These are phyloP conservation scores for Otocyon megalotis DNA, from an alignment of 2,113 vertebrate species.

Conservation along the genomic window DNA sequence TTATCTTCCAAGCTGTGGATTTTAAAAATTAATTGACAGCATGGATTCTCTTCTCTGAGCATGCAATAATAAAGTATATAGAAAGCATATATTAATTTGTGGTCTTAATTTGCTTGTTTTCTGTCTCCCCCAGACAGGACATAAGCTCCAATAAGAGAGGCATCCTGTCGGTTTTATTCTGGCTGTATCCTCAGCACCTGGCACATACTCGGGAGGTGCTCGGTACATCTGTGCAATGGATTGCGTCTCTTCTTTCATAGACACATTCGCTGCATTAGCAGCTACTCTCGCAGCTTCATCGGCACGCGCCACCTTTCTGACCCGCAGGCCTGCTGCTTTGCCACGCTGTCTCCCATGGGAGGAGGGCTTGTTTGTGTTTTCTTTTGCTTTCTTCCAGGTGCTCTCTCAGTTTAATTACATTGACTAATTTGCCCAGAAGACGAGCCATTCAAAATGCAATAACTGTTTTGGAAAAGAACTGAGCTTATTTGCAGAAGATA, in stretches of 20 bases:
- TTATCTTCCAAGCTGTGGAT: neutral
- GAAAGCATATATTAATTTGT: too few species aligned
- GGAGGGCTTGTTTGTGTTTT: neutral
- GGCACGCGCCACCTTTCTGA: neutral
- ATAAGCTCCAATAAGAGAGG: neutral
- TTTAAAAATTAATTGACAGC: neutral
- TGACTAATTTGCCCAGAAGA: neutral
- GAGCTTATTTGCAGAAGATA: slow-evolving; percentile 16
- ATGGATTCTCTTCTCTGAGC: neutral
- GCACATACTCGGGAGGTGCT: neutral
- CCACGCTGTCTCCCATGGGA: neutral
- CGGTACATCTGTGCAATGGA: neutral
- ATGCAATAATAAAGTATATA: neutral
- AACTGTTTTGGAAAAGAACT: slow-evolving; percentile 1
- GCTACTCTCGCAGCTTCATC: neutral
- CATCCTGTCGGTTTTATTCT: neutral
- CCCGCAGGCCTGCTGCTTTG: rapidly evolving
- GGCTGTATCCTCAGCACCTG: neutral
- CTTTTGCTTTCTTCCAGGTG: neutral
- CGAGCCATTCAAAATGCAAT: neutral
- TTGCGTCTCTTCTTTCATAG: neutral
- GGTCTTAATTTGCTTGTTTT: neutral
- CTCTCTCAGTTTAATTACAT: neutral
- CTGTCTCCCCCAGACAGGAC: neutral
- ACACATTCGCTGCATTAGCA: neutral